Conservation (phyloP, 2,888 invertebrate genomes). For the Thymelicus acteon region DNA sequence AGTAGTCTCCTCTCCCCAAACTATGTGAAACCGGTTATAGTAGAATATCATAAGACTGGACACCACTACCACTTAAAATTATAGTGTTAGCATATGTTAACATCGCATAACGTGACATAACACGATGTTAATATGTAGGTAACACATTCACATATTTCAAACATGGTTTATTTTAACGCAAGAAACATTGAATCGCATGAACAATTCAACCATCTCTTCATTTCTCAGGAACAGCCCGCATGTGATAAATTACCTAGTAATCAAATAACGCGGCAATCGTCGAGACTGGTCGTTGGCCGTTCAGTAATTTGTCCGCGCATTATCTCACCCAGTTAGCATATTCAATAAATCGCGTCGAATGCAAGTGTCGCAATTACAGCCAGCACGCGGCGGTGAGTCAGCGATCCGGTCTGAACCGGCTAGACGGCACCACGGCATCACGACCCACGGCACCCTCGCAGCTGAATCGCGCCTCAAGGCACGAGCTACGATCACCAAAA, state of each 20-base stretch:
- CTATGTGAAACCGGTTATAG: no score
- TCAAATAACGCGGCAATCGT: constrained; percentile 1
- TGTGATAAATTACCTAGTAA: constrained; percentile 3
- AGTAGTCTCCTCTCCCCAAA: no score
- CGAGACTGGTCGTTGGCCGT: not conserved
- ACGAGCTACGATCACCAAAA: not conserved
- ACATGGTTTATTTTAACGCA: not conserved
- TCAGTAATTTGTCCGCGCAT: constrained; percentile 29
- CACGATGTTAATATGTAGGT: no score
- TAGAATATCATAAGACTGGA: no score
- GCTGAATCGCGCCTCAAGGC: not conserved
- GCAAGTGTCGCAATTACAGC: constrained; percentile 23
- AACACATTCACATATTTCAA: not conserved
- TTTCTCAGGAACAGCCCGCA: constrained; percentile 1
- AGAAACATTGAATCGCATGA: not conserved
- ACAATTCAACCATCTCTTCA: not conserved
- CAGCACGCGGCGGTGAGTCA: constrained; percentile 56
- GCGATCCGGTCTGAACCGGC: constrained; percentile 60
- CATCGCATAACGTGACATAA: no score
- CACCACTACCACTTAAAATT: no score
- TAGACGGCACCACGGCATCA: constrained; percentile 53
- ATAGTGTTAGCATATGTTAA: no score
- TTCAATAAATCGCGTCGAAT: constrained; percentile 34
- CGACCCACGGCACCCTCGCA: no score
- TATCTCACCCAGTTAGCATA: constrained; percentile 17